Conservation (phyloP, 2,888 invertebrate genomes). For the Heliconius ismenius region DNA sequence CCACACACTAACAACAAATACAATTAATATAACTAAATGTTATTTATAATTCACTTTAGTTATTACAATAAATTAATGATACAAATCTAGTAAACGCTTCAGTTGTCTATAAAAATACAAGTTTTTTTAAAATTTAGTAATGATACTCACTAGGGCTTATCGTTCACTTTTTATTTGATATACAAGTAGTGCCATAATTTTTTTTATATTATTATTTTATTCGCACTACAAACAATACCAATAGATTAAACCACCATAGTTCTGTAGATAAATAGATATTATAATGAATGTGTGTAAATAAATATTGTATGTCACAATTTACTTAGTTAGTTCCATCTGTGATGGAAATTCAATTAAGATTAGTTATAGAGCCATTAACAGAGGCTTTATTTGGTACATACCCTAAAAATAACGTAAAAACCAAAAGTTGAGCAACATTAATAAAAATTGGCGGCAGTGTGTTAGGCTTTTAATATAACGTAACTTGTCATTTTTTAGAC, state of each 20-base stretch:
- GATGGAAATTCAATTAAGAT: constrained; percentile 37
- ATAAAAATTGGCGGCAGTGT: neutral
- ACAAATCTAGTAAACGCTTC: constrained; percentile 1
- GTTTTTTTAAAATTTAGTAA: neutral
- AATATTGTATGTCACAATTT: constrained; percentile 42
- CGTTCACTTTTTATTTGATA: constrained; percentile 7
- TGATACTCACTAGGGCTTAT: constrained; percentile 18
- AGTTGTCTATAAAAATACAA: neutral
- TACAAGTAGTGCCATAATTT: constrained; percentile 10
- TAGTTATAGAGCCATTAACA: constrained; percentile 26
- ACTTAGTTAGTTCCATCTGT: constrained; percentile 40
- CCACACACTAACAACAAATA: neutral
- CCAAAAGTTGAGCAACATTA: neutral
- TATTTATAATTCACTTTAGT: constrained; percentile 9
- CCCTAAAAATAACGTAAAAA: neutral
- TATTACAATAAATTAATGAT: constrained; percentile 15
- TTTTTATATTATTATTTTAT: neutral
- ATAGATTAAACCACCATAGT: constrained; percentile 39
- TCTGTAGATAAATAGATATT: constrained; percentile 42
- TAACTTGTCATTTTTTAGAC: neutral
- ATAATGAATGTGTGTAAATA: constrained; percentile 44
- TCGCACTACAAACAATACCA: constrained; percentile 39
- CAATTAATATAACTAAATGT: neutral
- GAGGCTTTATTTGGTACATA: constrained; percentile 26
- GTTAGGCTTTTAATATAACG: neutral